Evolutionary conservation across 1,140 invertebrate species (phyloP).

Genomic region (Antheraea mylitta): DNA sequence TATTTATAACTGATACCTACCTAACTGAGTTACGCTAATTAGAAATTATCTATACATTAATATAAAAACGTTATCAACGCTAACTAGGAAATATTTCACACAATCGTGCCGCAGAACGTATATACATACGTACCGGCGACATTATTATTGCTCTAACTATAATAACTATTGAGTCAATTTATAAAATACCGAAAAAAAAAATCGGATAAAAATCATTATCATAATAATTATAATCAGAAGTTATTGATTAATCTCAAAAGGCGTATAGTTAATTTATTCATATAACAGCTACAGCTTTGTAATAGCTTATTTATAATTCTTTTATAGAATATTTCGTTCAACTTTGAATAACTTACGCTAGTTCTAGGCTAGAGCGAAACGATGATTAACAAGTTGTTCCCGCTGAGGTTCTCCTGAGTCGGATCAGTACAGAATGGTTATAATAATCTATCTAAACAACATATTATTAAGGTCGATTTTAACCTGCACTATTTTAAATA

Average conservation of each 20-base stretch:
- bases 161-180: slow-evolving; percentile 36
- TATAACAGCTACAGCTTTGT: slow-evolving; percentile 57
- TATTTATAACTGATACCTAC: slow-evolving; percentile 44
- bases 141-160: slow-evolving; percentile 49
- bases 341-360: slow-evolving; percentile 59
- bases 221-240: slow-evolving; percentile 37
- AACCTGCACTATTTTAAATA: slow-evolving; percentile 5
- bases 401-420: slow-evolving; percentile 44
- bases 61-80: slow-evolving; percentile 44
- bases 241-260: slow-evolving; percentile 57
- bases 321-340: slow-evolving; percentile 55
- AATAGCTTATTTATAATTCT: slow-evolving; percentile 43
- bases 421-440: slow-evolving; percentile 29
- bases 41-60: slow-evolving; percentile 41
- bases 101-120: slow-evolving; percentile 24
- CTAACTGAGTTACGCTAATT: slow-evolving; percentile 42
- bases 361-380: slow-evolving; percentile 57
- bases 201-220: background rate
- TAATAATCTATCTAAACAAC: slow-evolving; percentile 16
- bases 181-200: slow-evolving; percentile 24
- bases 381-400: slow-evolving; percentile 66
- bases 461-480: slow-evolving; percentile 22
- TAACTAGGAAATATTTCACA: slow-evolving; percentile 35
- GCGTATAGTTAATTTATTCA: slow-evolving; percentile 45
- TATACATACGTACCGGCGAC: slow-evolving; percentile 14